Conservation (phyloP, 1,140 invertebrate genomes). For the Phymorhynchus buccinoides region DNA sequence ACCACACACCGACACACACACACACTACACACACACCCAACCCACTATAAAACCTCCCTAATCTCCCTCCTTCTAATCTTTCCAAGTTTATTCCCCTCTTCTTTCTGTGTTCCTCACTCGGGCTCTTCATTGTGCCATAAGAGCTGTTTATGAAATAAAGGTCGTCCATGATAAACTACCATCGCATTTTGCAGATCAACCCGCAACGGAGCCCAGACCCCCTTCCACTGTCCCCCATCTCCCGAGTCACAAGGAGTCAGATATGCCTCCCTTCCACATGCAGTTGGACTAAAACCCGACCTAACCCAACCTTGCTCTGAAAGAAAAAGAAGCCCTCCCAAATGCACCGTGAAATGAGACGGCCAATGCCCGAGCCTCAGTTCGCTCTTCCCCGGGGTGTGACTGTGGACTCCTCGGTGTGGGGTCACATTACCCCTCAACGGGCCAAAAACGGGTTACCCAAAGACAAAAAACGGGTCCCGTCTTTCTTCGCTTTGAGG, state of each 20-base stretch:
- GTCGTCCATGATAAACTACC: neutral
- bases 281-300: neutral
- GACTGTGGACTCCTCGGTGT: too few species aligned
- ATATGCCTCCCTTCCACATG: neutral
- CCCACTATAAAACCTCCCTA: too few species aligned
- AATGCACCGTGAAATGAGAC: constrained; percentile 31
- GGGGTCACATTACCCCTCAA: constrained; percentile 36
- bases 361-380: neutral
- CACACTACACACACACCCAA: neutral
- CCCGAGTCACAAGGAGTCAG: neutral
- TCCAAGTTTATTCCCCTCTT: neutral
- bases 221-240: neutral
- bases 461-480: too few species aligned
- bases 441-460: too few species aligned
- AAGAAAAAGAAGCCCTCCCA: neutral
- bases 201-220: neutral
- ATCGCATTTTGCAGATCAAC: neutral
- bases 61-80: neutral
- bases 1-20: neutral
- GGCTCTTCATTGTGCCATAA: neutral
- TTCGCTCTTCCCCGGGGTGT: neutral
- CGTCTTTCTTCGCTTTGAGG: neutral
- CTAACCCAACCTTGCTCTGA: too few species aligned
- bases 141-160: too few species aligned
- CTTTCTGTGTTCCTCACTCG: neutral